Evolutionary conservation across 1,140 invertebrate species (phyloP).

Genomic region (Drosophila bocqueti): DNA sequence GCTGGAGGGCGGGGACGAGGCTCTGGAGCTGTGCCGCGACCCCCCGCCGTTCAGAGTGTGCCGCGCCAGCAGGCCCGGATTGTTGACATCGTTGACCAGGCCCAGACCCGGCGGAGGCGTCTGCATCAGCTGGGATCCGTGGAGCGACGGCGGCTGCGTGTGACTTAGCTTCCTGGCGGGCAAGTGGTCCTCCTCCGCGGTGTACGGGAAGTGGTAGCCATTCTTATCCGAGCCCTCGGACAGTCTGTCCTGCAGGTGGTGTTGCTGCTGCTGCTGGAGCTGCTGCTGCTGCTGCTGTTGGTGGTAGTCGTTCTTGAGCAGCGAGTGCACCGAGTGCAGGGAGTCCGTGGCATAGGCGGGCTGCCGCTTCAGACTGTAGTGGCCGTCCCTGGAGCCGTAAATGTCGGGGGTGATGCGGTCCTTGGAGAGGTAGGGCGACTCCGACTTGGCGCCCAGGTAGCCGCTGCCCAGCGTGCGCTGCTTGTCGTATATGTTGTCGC

Average conservation of each 20-base stretch:
- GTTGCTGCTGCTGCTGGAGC: constrained; percentile 86
- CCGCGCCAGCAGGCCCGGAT: constrained; percentile 84
- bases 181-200: constrained; percentile 87
- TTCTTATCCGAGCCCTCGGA: constrained; percentile 91
- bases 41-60: constrained; percentile 84
- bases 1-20: constrained; percentile 76
- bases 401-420: constrained; percentile 82
- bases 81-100: constrained; percentile 86
- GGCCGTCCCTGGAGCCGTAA: constrained; percentile 79
- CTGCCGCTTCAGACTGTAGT: constrained; percentile 79
- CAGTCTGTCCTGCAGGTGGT: constrained; percentile 86
- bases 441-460: constrained; percentile 71
- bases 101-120: constrained; percentile 47
- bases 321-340: constrained; percentile 85
- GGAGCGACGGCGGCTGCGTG: constrained; percentile 60
- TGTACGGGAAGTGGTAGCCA: constrained; percentile 92
- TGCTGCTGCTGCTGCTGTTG: constrained; percentile 89
- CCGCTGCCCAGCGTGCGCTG: constrained; percentile 70
- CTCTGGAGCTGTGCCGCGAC: constrained; percentile 81
- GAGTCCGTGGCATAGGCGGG: constrained; percentile 77
- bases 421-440: constrained; percentile 83
- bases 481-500: constrained; percentile 83
- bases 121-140: constrained; percentile 82
- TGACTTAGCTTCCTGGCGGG: constrained; percentile 85
- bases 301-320: constrained; percentile 87